phyloP scores from a whole-genome alignment of 2,888 invertebrate species.

The Scelioninae gen. 2 region DNA sequence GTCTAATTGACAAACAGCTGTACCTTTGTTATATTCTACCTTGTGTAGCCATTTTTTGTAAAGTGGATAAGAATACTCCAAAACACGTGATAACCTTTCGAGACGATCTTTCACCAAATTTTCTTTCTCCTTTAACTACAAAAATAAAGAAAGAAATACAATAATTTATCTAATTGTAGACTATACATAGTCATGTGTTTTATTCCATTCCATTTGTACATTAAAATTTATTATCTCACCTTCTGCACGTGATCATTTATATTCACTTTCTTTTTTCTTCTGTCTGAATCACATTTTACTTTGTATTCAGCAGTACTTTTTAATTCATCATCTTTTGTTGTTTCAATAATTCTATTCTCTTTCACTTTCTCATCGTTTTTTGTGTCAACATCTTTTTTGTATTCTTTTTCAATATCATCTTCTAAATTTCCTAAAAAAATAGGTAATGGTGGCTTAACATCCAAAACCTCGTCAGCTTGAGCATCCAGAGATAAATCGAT shows the following conservation, averaged over 20 bases:
- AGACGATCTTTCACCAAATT: conserved; percentile 68
- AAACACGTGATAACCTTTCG: conserved; percentile 69
- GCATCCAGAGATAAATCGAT: conserved; percentile 34
- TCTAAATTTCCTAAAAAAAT: conserved; percentile 8
- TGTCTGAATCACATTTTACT: conserved; percentile 12
- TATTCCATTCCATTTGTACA: background rate
- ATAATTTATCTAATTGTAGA: too few species aligned
- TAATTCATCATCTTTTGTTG: background rate
- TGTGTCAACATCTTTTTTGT: background rate
- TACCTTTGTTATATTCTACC: conserved; percentile 64
- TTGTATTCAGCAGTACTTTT: background rate
- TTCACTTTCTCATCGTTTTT: background rate
- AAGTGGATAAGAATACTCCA: conserved; percentile 70
- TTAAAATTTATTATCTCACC: conserved; percentile 30
- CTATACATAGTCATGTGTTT: too few species aligned
- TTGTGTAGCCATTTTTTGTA: conserved; percentile 71
- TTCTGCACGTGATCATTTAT: conserved; percentile 51
- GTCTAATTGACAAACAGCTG: conserved; percentile 70
- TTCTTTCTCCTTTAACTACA: conserved; percentile 68
- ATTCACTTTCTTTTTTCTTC: conserved; percentile 52
- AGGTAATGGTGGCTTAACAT: conserved; percentile 43
- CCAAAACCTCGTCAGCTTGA: conserved; percentile 27
- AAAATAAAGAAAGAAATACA: conserved; percentile 5
- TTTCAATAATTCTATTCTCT: background rate
- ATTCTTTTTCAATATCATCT: conserved; percentile 7